Conservation (phyloP, 2,888 invertebrate species). For the Byasa hedistus region DNA sequence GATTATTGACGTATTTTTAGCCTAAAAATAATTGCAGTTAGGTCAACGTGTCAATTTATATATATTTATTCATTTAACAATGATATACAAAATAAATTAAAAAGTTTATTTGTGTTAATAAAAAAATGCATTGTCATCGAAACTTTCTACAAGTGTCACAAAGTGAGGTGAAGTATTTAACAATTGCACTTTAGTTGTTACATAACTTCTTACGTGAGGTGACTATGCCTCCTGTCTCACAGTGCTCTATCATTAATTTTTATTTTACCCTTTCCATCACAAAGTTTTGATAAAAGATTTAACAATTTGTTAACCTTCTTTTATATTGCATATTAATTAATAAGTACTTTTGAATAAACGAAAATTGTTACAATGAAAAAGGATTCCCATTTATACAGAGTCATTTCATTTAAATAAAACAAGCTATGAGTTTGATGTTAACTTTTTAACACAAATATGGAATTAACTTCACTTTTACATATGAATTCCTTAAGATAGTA, state of each 20-base stretch:
- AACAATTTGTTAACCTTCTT: neutral
- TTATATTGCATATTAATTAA: neutral
- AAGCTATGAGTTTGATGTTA: no score
- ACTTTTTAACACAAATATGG: no score
- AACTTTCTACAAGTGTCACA: constrained; percentile 41
- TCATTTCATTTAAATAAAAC: no score
- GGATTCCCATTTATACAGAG: no score
- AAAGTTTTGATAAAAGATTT: neutral
- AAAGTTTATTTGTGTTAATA: neutral
- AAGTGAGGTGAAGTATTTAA: constrained; percentile 43
- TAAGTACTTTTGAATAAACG: neutral
- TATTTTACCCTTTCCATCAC: constrained; percentile 38
- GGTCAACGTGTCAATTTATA: no score
- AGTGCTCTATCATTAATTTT: constrained; percentile 45
- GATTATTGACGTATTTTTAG: no score
- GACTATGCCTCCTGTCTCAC: constrained; percentile 41
- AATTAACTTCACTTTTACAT: no score
- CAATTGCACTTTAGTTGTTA: constrained; percentile 54
- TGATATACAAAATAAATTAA: neutral
- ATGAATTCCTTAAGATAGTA: no score
- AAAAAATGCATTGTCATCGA: constrained; percentile 7
- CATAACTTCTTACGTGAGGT: constrained; percentile 44
- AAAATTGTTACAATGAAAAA: neutral
- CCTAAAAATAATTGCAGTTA: no score
- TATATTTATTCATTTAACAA: no score